phyloP scores from a whole-genome alignment of 2,888 invertebrate genomes.

The Andrena hattorfiana region DNA sequence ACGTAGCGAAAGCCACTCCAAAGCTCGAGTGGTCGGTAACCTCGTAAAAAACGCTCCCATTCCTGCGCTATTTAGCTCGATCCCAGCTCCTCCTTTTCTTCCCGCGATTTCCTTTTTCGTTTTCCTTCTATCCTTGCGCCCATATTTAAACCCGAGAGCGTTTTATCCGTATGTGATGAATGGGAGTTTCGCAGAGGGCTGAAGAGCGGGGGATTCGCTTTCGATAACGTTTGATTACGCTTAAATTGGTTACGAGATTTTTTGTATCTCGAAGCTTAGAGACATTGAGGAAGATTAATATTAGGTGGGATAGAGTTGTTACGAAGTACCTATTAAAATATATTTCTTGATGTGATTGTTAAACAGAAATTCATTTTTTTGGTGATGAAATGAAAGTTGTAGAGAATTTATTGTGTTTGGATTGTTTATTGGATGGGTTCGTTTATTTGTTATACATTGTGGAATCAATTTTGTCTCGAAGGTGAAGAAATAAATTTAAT shows the following conservation, averaged over 20 bases:
- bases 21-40: conserved; percentile 51
- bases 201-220: neutral
- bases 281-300: no score
- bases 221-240: conserved; percentile 21
- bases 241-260: conserved; percentile 15
- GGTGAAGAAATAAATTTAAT: neutral
- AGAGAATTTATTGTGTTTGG: no score
- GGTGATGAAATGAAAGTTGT: no score
- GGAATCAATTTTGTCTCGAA: no score
- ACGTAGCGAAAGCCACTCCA: conserved; percentile 50
- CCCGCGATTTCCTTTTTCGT: neutral
- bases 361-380: no score
- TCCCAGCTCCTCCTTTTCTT: conserved; percentile 17
- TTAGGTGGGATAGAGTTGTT: no score
- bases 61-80: conserved; percentile 62
- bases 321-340: no score
- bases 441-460: no score
- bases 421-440: no score
- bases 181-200: neutral
- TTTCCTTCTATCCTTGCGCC: neutral
- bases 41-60: conserved; percentile 68
- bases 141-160: conserved; percentile 25
- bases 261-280: neutral
- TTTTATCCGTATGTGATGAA: conserved; percentile 11
- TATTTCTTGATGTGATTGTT: no score